These are phyloP conservation scores for Engystomops pustulosus DNA, from an alignment of 2,113 vertebrate genomes.

Conservation along the genomic window DNA sequence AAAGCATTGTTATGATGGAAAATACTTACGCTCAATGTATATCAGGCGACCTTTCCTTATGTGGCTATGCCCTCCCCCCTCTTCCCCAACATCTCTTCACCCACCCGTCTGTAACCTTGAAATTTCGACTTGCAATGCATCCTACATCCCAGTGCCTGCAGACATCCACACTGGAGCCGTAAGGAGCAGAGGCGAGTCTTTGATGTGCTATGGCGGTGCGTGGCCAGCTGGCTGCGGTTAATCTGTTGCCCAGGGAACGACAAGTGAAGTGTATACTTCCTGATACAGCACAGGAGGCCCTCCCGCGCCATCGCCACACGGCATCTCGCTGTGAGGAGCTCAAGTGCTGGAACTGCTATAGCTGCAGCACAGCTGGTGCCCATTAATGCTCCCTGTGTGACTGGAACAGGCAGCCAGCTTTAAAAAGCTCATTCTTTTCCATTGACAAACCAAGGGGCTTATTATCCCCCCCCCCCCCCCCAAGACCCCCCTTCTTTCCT, in stretches of 20 bases:
- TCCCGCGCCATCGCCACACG: conserved; percentile 68
- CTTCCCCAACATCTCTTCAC: background rate
- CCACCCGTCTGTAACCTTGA: conserved; percentile 68
- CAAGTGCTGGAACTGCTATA: conserved; percentile 69
- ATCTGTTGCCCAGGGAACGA: conserved; percentile 73
- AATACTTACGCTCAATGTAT: background rate
- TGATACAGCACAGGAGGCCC: conserved; percentile 69
- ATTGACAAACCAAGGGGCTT: conserved; percentile 62
- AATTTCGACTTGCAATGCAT: conserved; percentile 58
- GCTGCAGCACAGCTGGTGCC: conserved; percentile 73
- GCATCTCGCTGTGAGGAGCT: conserved; percentile 68
- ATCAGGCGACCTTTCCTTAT: conserved; percentile 28
- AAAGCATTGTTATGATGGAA: conserved; percentile 13
- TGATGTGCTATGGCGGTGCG: conserved; percentile 70
- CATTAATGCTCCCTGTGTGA: conserved; percentile 67
- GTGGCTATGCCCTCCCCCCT: conserved; percentile 42
- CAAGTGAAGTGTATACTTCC: conserved; percentile 71
- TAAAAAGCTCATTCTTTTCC: conserved; percentile 64
- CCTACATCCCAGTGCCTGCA: conserved; percentile 63
- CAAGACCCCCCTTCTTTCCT: conserved; percentile 34
- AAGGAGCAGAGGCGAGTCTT: conserved; percentile 66
- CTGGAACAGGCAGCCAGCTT: conserved; percentile 63
- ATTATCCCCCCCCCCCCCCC: conserved; percentile 45
- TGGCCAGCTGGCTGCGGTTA: conserved; percentile 72
- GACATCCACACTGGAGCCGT: conserved; percentile 61